Percentiles rank a stretch among this genome's conserved stretches.
These are phyloP conservation scores for Nilaparvata lugens DNA, from an alignment of 1,140 invertebrate species.

Conservation along the genomic window DNA sequence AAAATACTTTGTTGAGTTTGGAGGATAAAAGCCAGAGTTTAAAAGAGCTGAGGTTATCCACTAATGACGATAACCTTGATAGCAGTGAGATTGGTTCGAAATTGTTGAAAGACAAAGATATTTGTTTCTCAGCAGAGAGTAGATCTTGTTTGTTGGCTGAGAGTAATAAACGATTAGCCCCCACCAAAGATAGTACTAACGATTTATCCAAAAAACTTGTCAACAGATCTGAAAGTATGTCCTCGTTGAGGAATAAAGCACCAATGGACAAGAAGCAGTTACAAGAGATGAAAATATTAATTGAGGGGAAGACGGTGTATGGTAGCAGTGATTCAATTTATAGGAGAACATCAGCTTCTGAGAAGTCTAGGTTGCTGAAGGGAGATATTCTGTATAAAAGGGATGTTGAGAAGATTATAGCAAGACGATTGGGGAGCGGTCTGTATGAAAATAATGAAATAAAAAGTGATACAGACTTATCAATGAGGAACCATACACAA, in stretches of 20 bases:
- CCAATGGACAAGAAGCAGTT: not conserved
- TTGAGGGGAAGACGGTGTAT: not conserved
- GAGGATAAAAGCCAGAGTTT: slow-evolving; percentile 11
- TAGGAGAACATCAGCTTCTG: not conserved
- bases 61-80: slow-evolving; percentile 3
- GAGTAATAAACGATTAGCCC: too few species aligned
- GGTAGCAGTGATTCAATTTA: slow-evolving; percentile 9
- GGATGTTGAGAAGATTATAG: slow-evolving; percentile 4
- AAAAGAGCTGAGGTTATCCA: not conserved
- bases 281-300: not conserved
- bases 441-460: slow-evolving; percentile 9
- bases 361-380: slow-evolving; percentile 1
- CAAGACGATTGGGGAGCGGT: not conserved
- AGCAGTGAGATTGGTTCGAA: too few species aligned
- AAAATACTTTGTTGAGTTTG: too few species aligned
- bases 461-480: slow-evolving; percentile 12
- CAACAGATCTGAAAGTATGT: not conserved
- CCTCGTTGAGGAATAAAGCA: not conserved
- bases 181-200: too few species aligned
- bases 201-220: too few species aligned
- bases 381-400: not conserved
- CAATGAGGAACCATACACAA: slow-evolving; percentile 1
- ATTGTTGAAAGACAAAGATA: too few species aligned
- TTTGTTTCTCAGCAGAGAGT: too few species aligned
- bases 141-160: too few species aligned